Percentiles rank a stretch among this genome's conserved stretches.
Evolutionary conservation across 2,888 invertebrate species (phyloP).

Genomic region (Philonicus albiceps): DNA sequence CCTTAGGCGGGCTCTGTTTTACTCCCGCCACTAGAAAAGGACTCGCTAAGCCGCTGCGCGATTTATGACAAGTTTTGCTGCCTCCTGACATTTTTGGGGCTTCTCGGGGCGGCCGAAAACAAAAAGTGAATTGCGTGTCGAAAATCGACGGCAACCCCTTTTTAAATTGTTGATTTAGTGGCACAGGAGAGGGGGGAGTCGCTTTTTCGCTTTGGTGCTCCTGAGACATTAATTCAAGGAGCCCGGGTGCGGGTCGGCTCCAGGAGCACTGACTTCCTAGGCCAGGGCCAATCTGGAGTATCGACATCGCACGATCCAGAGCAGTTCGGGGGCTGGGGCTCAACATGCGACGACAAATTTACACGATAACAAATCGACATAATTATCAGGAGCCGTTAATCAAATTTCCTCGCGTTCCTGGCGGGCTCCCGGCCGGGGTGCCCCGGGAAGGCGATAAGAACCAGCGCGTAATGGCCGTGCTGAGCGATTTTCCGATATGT

Average conservation of each 20-base stretch:
- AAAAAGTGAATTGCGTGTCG: slow-evolving; percentile 46
- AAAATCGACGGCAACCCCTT: slow-evolving; percentile 46
- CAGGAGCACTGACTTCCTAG: background rate
- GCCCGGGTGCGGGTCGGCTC: background rate
- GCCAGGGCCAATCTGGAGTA: background rate
- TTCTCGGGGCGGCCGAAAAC: slow-evolving; percentile 8
- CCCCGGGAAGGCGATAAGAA: slow-evolving; percentile 18
- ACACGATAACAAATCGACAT: slow-evolving; percentile 47
- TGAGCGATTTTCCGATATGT: slow-evolving; percentile 36
- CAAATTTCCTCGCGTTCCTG: slow-evolving; percentile 34
- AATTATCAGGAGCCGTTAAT: slow-evolving; percentile 47
- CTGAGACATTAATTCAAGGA: background rate
- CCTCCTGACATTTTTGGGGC: slow-evolving; percentile 23
- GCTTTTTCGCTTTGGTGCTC: background rate
- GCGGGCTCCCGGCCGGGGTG: background rate
- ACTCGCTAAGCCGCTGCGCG: slow-evolving; percentile 27
- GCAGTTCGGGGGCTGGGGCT: slow-evolving; percentile 7
- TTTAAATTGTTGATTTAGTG: slow-evolving; percentile 49
- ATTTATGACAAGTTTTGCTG: slow-evolving; percentile 41
- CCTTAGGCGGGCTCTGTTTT: background rate
- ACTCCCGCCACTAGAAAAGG: background rate
- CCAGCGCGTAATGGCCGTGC: slow-evolving; percentile 32
- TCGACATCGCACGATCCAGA: background rate
- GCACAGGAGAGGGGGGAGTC: slow-evolving; percentile 25
- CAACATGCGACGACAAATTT: slow-evolving; percentile 49